Percentiles rank a stretch among this genome's conserved stretches.
Conservation (phyloP, 2,113 vertebrate species). For the Hippocampus zosterae region DNA sequence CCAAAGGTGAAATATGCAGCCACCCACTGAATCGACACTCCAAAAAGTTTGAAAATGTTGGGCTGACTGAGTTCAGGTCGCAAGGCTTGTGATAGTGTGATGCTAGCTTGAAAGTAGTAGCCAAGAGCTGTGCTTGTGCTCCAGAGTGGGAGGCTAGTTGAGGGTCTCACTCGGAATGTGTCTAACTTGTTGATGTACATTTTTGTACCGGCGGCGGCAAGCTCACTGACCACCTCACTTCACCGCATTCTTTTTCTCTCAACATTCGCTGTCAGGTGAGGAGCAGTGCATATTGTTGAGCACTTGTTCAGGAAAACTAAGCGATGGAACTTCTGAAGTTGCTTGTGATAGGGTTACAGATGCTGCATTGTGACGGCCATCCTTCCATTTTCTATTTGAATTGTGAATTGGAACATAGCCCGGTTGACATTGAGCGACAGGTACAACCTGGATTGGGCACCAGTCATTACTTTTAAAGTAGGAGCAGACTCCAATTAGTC, state of each 20-base stretch:
- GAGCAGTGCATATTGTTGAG: neutral
- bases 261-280: neutral
- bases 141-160: slow-evolving; percentile 21
- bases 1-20: slow-evolving; percentile 1
- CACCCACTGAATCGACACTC: slow-evolving; percentile 1
- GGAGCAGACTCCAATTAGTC: too few relatives aligned
- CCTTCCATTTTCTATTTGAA: neutral
- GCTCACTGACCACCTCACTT: neutral
- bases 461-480: too few relatives aligned
- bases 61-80: neutral
- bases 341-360: neutral
- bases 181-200: slow-evolving; percentile 3
- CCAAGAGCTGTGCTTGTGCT: slow-evolving; percentile 4
- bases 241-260: neutral
- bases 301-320: neutral
- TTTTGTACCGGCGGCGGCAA: slow-evolving; percentile 2
- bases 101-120: slow-evolving; percentile 1
- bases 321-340: neutral
- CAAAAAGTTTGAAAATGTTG: slow-evolving; percentile 1
- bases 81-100: neutral
- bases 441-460: too few relatives aligned
- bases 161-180: neutral
- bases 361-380: neutral
- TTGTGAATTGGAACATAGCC: too few relatives aligned
- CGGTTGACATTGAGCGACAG: too few relatives aligned